phyloP scores from a whole-genome alignment of 2,113 vertebrate species.

The Ciconia maguari region DNA sequence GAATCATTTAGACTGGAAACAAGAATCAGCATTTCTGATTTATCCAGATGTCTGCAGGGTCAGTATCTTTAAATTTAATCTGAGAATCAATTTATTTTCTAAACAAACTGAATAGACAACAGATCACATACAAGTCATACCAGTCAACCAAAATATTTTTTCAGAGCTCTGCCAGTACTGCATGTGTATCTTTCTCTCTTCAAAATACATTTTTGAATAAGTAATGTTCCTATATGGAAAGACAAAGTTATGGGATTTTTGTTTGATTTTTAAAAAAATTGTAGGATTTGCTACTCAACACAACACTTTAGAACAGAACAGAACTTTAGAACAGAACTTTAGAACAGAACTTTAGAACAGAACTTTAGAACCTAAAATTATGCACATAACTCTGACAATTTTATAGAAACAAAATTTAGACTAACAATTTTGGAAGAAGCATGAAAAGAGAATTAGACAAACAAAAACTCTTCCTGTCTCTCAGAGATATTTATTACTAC shows the following conservation, averaged over 20 bases:
- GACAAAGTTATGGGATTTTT: background rate
- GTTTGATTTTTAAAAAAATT: background rate
- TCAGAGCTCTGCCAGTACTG: background rate
- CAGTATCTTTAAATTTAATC: background rate
- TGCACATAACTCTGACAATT: background rate
- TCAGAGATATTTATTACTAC: background rate
- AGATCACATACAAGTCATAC: background rate
- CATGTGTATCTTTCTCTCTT: background rate
- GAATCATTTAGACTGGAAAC: background rate
- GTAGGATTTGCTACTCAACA: background rate
- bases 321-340: background rate
- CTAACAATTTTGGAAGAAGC: background rate
- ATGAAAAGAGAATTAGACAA: background rate
- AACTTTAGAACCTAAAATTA: background rate
- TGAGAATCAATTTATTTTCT: background rate
- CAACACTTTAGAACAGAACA: background rate
- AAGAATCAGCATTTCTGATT: background rate
- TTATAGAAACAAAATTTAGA: background rate
- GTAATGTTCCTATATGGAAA: background rate
- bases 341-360: background rate
- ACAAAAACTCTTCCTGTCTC: background rate
- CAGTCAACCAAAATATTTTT: background rate
- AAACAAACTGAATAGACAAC: background rate
- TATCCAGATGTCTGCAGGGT: background rate
- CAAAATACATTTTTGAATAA: background rate